phyloP scores from a whole-genome alignment of 1,140 invertebrate genomes.

The Episyrphus balteatus region DNA sequence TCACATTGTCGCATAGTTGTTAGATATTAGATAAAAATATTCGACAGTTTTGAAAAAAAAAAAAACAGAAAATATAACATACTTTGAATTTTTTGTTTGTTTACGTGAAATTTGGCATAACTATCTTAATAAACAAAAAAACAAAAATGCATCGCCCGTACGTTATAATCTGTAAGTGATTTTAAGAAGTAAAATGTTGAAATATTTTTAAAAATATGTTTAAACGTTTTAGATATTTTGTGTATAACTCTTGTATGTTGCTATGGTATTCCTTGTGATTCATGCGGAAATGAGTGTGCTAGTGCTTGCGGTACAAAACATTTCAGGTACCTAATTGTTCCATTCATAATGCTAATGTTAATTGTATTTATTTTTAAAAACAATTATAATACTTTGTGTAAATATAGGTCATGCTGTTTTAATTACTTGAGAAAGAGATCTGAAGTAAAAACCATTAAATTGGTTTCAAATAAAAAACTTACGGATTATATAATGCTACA shows the following conservation, averaged over 20 bases:
- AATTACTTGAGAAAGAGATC: constrained; percentile 32
- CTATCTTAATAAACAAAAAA: too few species aligned
- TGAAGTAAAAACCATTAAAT: constrained; percentile 21
- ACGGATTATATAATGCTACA: constrained; percentile 32
- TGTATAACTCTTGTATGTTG: constrained; percentile 12
- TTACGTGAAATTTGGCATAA: too few species aligned
- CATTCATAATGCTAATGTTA: not conserved
- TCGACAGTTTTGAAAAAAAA: too few species aligned
- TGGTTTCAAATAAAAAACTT: constrained; percentile 24
- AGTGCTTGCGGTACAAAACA: constrained; percentile 44
- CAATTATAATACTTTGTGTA: not conserved
- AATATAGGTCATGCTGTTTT: constrained; percentile 27
- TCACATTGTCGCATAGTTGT: too few species aligned
- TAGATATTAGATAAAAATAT: too few species aligned
- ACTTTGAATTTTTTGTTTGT: too few species aligned
- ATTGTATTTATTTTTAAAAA: not conserved
- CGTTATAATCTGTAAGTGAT: too few species aligned
- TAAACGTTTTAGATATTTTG: constrained; percentile 12
- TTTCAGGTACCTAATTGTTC: constrained; percentile 27
- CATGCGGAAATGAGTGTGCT: constrained; percentile 43
- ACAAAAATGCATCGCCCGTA: too few species aligned
- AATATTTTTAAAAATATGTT: not conserved
- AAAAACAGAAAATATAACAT: too few species aligned
- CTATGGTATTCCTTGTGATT: constrained; percentile 40
- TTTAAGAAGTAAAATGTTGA: too few species aligned